phyloP scores from a whole-genome alignment of 2,888 invertebrate species.

The Pinctada fucata region DNA sequence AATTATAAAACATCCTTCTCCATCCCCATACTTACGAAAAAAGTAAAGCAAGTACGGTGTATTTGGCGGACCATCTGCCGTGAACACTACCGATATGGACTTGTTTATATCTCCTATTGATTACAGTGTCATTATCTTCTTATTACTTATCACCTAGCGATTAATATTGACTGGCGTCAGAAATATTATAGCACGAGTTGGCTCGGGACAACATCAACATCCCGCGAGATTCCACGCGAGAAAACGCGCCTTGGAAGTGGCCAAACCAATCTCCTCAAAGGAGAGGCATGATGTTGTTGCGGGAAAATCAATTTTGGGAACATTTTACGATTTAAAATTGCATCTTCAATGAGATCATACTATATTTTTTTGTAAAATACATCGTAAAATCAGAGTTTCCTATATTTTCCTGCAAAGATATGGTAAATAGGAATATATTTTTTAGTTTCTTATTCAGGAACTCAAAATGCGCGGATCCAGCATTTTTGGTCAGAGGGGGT shows the following conservation, averaged over 20 bases:
- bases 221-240: conserved; percentile 27
- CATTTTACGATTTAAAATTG: no score
- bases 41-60: no score
- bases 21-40: no score
- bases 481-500: no score
- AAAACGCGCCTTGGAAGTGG: conserved; percentile 26
- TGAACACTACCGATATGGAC: background rate
- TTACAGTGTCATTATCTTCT: background rate
- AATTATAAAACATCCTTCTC: no score
- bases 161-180: conserved; percentile 28
- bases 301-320: conserved; percentile 23
- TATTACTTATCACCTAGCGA: background rate
- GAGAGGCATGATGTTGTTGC: conserved; percentile 22
- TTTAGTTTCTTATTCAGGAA: no score
- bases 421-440: no score
- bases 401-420: no score
- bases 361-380: no score
- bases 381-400: no score
- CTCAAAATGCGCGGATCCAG: no score
- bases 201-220: conserved; percentile 22
- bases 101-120: background rate
- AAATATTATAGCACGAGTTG: conserved; percentile 19
- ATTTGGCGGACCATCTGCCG: background rate
- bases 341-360: no score
- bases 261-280: conserved; percentile 33